Evolutionary conservation across 1,140 invertebrate genomes (phyloP), one percentile per base, ranked within the genome.

Genomic region (Megathymus violae): DNA sequence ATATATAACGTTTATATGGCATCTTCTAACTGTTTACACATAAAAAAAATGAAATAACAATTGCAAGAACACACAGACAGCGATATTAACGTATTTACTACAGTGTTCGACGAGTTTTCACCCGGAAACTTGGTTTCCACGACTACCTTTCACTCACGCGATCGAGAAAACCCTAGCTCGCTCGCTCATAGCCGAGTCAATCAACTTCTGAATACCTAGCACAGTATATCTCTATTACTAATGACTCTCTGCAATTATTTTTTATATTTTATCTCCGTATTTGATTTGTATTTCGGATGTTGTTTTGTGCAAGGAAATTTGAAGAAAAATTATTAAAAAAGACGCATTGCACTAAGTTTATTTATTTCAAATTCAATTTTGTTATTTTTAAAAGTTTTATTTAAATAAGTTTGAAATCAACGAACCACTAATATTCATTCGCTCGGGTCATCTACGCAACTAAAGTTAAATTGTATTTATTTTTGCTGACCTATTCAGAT

Each of bases 71-170:
- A 31, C 27, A 31, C 4, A 48, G 22, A 64, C 50, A 56, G 17
- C 44, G 44, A 22, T 31, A 64, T 56, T 25, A 59, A 50, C 34
- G 43, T 43, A 47, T 34, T 40, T 44, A 48, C 34, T 31, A 54
- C 40, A n/a, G 27, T 31, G 48, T 51, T 52, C 34, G 40, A 59
- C 58, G 64, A 73, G 67, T 72, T 77, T 77, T 77, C 75, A 75
- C 75, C 75, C 67, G 75, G 75, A 77, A 77, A 74, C 74, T 68
- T 31, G 36, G 62, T 74, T 76, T 76, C 65, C 71, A 69, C 63
- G 58, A 56, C 41, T 54, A 62, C 75, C 75, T 77, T 77, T 77
- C 75, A 77, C 74, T 77, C 65, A 65, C 67, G 62, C 70, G 56
- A 67, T 44, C 64, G 62, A 74, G 69, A 74, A 72, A 71, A 69